Conservation (phyloP, 2,113 vertebrate species). For the Proterorhinus semilunaris region DNA sequence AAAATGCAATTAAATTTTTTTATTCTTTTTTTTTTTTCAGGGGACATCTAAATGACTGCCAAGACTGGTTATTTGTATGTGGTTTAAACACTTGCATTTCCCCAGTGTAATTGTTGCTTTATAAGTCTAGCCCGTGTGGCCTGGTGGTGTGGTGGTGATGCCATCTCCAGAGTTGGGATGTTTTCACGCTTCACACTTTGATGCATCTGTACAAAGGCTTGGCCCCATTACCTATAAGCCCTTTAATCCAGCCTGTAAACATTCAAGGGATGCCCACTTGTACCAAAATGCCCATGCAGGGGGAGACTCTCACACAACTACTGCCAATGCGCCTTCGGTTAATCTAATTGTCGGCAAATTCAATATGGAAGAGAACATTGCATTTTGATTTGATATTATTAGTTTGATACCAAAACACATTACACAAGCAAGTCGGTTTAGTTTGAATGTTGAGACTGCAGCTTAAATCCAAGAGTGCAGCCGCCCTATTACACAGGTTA, state of each 20-base stretch:
- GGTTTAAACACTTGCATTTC: neutral
- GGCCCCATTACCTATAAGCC: constrained; percentile 62
- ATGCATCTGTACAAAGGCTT: constrained; percentile 67
- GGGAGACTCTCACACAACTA: neutral
- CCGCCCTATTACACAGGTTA: neutral
- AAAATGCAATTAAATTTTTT: too few species aligned
- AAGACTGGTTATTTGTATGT: neutral
- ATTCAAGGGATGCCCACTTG: constrained; percentile 53
- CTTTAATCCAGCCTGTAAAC: constrained; percentile 65
- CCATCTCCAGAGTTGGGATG: constrained; percentile 45
- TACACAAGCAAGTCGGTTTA: neutral
- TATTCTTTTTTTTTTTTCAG: too few species aligned
- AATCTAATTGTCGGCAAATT: constrained; percentile 16
- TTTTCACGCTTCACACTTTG: constrained; percentile 66
- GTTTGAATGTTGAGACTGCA: neutral
- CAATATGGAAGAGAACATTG: constrained; percentile 1
- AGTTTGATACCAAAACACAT: neutral
- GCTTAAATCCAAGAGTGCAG: constrained; percentile 4
- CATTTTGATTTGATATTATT: constrained; percentile 8
- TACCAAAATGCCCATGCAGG: constrained; percentile 49
- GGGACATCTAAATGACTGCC: too few species aligned
- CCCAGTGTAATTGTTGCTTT: constrained; percentile 53
- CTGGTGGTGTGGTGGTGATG: constrained; percentile 35
- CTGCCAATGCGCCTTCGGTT: constrained; percentile 5
- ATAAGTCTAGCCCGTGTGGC: constrained; percentile 32